Evolutionary conservation across 2,888 invertebrate genomes (phyloP), one percentile per base, ranked within the genome.

Genomic region (Biston stratarius): DNA sequence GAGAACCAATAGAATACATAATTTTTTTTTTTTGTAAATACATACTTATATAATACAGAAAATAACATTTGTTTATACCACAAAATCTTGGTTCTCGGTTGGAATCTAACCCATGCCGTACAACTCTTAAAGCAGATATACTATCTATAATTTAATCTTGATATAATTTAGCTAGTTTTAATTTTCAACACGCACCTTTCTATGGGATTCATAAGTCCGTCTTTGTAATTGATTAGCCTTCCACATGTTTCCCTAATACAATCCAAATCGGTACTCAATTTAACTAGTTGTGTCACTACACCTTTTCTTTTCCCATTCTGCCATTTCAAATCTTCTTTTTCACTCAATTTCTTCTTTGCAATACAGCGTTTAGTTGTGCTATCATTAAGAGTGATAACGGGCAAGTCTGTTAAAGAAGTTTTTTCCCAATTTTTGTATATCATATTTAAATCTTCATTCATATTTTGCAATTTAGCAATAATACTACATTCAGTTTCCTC

Each of bases 341-440:
- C 49, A n/a, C 0, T 5, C 12, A 47, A 6, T 49, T 49, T 40
- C 49, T 59, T 49, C 44, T 59, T 59, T 49, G 59, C n/a, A 3
- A 59, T 33, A 51, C 33, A 49, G 40, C 36, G 38, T 40, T 42
- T 59, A 24, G 24, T 59, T 6, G 47, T 14, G 5, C 15, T 36
- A 14, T 47, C 56, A 34, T 36, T 14, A 11, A 49, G 6, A 5
- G 59, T 12, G 1, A 49, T 49, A 2, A 2, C 8, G 1, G 59
- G 59, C n/a, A 59, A 33, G 6, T 59, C 59, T 42, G 24, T 49
- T 0, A 59, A 24, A 33, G 48, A 59, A 0, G 48, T 59, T 33
- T 59, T 49, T 11, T 59, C 40, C 59, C 59, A 59, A n/a, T 49
- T 48, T 33, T 42, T 33, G 12, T 49, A 49, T n/a, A 59, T 49